These are phyloP conservation scores for Suncus etruscus DNA, from an alignment of 2,113 vertebrate genomes.

Conservation along the genomic window DNA sequence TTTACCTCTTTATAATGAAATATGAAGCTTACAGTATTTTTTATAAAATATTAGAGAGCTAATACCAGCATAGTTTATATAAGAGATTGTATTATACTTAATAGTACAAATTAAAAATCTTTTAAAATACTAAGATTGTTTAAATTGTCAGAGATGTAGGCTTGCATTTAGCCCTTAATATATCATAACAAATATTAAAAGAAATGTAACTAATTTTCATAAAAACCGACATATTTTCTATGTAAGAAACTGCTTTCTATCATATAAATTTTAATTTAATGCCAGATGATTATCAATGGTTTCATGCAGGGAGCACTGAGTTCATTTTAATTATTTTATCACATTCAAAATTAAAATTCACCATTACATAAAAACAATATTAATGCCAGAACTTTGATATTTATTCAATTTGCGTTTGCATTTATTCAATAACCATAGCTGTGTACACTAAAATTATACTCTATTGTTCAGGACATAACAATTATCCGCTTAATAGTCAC, in stretches of 20 bases:
- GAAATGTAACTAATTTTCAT: not conserved
- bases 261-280: constrained; percentile 48
- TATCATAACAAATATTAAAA: not conserved
- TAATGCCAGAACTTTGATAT: constrained; percentile 72
- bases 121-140: constrained; percentile 7
- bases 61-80: too few species aligned
- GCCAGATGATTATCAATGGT: constrained; percentile 28
- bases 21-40: too few species aligned
- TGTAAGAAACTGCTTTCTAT: constrained; percentile 7
- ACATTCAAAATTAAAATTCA: constrained; percentile 60
- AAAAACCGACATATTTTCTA: not conserved
- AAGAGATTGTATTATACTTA: too few species aligned
- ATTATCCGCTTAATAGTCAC: constrained; percentile 50
- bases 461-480: constrained; percentile 64
- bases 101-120: not conserved
- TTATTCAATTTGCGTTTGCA: constrained; percentile 75
- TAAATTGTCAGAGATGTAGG: not conserved
- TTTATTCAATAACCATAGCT: constrained; percentile 69
- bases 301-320: not conserved
- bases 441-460: constrained; percentile 64
- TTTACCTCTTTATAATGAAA: too few species aligned
- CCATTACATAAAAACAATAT: constrained; percentile 62
- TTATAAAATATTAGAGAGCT: too few species aligned
- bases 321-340: constrained; percentile 47
- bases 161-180: not conserved